A percentile compares a stretch with the other conserved stretches of the same genome.
Conservation (phyloP, 1,140 invertebrate genomes). For the Armadillidium nasatum region DNA sequence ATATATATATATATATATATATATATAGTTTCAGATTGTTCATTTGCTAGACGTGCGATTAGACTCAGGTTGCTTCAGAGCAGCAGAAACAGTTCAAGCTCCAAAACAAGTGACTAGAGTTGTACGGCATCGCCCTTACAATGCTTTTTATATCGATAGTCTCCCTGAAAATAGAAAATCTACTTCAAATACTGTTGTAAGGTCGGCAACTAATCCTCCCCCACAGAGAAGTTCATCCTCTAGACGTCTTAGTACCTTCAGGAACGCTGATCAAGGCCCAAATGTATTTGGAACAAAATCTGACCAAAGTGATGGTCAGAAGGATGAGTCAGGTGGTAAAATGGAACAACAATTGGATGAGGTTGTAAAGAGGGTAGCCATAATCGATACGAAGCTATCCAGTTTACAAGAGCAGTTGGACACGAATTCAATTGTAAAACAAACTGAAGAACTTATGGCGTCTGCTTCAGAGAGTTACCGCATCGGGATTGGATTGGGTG, state of each 20-base stretch:
- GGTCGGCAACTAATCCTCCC: background rate
- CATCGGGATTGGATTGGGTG: slow-evolving; percentile 22
- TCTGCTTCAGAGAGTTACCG: slow-evolving; percentile 52
- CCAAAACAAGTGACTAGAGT: background rate
- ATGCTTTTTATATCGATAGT: background rate
- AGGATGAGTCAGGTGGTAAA: slow-evolving; percentile 36
- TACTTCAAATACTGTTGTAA: background rate
- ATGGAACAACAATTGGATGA: slow-evolving; percentile 62
- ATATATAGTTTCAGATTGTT: background rate
- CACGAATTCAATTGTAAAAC: slow-evolving; percentile 68
- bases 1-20: too few species aligned
- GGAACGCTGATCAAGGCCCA: background rate
- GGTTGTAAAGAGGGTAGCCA: slow-evolving; percentile 71
- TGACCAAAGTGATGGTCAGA: background rate
- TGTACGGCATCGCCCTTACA: background rate
- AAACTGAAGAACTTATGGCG: slow-evolving; percentile 62
- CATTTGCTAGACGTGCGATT: background rate
- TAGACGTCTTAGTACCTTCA: background rate
- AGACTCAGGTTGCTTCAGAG: background rate
- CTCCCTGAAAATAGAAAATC: background rate
- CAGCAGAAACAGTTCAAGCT: background rate
- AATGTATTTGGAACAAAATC: background rate
- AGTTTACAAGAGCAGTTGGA: slow-evolving; percentile 73
- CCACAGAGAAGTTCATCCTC: background rate
- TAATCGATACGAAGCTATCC: slow-evolving; percentile 71